phyloP scores from a whole-genome alignment of 2,797 vertebrate species.

The Moxostoma hubbsi region DNA sequence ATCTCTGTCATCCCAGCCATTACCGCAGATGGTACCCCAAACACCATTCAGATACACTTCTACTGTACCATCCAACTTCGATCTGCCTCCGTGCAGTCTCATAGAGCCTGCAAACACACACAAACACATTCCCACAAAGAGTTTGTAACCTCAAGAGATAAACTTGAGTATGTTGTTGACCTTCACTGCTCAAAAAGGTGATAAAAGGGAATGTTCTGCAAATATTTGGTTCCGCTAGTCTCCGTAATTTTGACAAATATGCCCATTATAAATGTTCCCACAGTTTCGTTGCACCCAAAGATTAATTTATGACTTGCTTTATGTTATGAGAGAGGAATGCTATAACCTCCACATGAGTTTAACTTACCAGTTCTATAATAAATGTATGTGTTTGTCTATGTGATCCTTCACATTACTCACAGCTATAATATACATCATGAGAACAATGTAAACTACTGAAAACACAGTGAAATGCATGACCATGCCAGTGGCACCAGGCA shows the following conservation, averaged over 20 bases:
- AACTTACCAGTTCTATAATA: constrained; percentile 25
- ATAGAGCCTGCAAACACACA: constrained; percentile 78
- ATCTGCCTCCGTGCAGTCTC: constrained; percentile 83
- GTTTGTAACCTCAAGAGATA: constrained; percentile 29
- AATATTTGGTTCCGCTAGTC: constrained; percentile 16
- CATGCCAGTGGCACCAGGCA: not conserved
- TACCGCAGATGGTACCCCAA: constrained; percentile 85
- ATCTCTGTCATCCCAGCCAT: constrained; percentile 83
- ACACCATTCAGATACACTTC: constrained; percentile 84
- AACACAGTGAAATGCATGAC: not conserved
- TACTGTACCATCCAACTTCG: constrained; percentile 85
- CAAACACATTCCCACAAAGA: constrained; percentile 8
- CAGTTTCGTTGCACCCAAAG: not conserved
- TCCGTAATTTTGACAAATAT: constrained; percentile 22
- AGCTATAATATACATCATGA: constrained; percentile 8
- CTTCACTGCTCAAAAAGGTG: not conserved
- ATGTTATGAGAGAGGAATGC: constrained; percentile 19
- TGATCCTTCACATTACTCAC: not conserved
- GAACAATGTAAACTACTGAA: constrained; percentile 16
- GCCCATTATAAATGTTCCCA: constrained; percentile 20
- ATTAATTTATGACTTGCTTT: constrained; percentile 2
- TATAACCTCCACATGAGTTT: constrained; percentile 20
- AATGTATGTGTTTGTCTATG: constrained; percentile 22
- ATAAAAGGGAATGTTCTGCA: not conserved
- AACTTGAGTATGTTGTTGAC: not conserved